Percentiles rank a stretch among this genome's conserved stretches.
Conservation (phyloP, 2,113 vertebrate species). For the Circaetus gallicus region DNA sequence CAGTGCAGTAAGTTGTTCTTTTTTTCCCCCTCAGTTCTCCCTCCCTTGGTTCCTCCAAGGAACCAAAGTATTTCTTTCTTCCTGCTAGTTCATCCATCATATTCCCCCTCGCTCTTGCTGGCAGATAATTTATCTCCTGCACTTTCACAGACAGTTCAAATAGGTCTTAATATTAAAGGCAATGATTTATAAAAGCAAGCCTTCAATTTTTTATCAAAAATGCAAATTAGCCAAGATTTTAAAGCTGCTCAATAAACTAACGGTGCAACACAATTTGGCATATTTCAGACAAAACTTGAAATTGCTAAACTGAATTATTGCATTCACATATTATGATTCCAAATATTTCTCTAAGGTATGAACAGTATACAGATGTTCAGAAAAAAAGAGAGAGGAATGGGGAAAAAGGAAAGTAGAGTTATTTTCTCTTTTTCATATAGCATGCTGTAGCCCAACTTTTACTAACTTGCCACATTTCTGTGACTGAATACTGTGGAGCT, state of each 20-base stretch:
- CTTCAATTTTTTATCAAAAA: background rate
- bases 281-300: constrained; percentile 1
- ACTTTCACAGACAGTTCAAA: background rate
- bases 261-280: background rate
- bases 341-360: background rate
- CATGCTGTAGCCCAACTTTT: background rate
- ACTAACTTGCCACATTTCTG: background rate
- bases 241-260: background rate
- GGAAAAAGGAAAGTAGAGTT: background rate
- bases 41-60: background rate
- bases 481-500: background rate
- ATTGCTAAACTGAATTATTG: background rate
- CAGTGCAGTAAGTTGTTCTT: background rate
- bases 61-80: background rate
- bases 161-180: background rate
- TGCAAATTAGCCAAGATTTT: background rate
- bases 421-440: background rate
- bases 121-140: background rate
- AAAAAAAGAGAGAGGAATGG: background rate
- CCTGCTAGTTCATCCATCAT: background rate
- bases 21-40: background rate
- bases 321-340: background rate
- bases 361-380: background rate
- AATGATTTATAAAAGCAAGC: background rate
- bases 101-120: background rate